Conservation (phyloP, 2,113 vertebrate species). For the Poecile atricapillus region DNA sequence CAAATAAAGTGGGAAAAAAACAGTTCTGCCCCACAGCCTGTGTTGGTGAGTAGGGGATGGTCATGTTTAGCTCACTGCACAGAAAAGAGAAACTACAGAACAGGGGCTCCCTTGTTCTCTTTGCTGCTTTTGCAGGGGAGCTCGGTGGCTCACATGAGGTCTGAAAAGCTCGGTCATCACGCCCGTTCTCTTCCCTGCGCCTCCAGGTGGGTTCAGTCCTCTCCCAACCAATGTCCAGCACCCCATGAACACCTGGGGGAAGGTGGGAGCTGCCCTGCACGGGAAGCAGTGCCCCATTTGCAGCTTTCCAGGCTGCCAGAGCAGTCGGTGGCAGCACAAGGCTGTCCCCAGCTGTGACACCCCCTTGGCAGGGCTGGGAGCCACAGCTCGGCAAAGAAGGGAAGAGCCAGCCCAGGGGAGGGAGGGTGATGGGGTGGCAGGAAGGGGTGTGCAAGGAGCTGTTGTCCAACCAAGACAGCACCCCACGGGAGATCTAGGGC, state of each 20-base stretch:
- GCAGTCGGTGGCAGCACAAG: background rate
- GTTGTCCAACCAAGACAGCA: fast-evolving
- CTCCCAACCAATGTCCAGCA: background rate
- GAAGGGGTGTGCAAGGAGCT: background rate
- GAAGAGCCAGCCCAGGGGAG: background rate
- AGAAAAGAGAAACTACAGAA: background rate
- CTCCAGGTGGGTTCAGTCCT: background rate
- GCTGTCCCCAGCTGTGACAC: background rate
- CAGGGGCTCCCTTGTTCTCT: background rate
- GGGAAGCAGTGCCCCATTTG: background rate
- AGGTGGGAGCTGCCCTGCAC: background rate
- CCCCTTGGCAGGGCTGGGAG: background rate
- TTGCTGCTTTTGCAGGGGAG: background rate
- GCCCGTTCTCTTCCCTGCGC: background rate
- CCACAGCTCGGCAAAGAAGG: background rate
- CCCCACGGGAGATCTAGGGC: background rate
- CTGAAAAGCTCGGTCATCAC: background rate
- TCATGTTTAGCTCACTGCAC: background rate
- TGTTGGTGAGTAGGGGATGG: background rate
- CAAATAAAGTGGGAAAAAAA: background rate
- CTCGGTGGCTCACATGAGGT: background rate
- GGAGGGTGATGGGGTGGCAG: background rate
- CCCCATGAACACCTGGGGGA: background rate
- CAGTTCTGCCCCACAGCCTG: background rate
- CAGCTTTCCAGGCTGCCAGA: background rate